Evolutionary conservation across 2,113 vertebrate genomes (phyloP).

Genomic region (Lepisosteus osseus): DNA sequence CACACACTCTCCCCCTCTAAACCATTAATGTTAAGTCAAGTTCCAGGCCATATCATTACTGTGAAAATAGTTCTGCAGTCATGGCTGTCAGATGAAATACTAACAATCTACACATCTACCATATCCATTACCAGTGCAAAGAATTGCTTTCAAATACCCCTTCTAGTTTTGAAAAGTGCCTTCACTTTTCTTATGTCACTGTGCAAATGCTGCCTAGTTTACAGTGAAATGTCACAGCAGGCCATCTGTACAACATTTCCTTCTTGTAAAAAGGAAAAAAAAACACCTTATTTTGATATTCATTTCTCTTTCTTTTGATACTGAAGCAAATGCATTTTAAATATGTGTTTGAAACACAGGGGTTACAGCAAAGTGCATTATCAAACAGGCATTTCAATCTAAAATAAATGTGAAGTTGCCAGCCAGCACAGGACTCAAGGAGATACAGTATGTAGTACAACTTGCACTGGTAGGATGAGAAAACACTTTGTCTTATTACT

Average conservation of each 20-base stretch:
- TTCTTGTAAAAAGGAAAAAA: neutral
- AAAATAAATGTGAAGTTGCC: too few relatives aligned
- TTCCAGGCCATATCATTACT: conserved; percentile 31
- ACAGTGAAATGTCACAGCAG: conserved; percentile 9
- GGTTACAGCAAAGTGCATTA: too few relatives aligned
- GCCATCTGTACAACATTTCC: neutral
- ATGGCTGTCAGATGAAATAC: conserved; percentile 69
- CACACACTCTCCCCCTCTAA: neutral
- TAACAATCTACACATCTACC: conserved; percentile 54
- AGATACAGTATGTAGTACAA: too few relatives aligned
- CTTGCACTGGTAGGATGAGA: too few relatives aligned
- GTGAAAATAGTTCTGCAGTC: conserved; percentile 57
- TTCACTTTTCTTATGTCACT: neutral
- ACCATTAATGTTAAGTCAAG: neutral
- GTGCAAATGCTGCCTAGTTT: neutral
- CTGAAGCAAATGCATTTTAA: neutral
- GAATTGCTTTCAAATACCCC: conserved; percentile 62
- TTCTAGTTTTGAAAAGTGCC: conserved; percentile 27
- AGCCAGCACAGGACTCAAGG: too few relatives aligned
- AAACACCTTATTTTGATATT: neutral
- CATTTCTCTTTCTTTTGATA: neutral
- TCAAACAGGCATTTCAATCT: too few relatives aligned
- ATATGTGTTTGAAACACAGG: neutral
- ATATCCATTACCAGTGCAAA: conserved; percentile 63
- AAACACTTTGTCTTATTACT: too few relatives aligned